Evolutionary conservation across 2,113 vertebrate species (phyloP).

Genomic region (Oryctolagus cuniculus): mOryCun1.1 NC_091444.1:30352001-30352500

Average conservation of each 20-base stretch:
- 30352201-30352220: not conserved
- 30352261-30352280: not conserved
- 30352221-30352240: not conserved
- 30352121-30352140: not conserved
- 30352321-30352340: not conserved
- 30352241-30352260: fast-evolving
- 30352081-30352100: not conserved
- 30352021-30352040: not conserved
- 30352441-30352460: not conserved
- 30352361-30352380: not conserved
- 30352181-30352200: not conserved
- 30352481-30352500: not conserved
- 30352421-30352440: no score
- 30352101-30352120: not conserved
- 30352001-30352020: not conserved
- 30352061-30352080: not conserved
- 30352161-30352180: not conserved
- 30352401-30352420: no score
- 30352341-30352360: not conserved
- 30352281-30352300: not conserved
- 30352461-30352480: not conserved
- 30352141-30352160: not conserved
- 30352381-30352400: not conserved
- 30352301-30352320: not conserved
- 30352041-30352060: not conserved